Percentiles rank a stretch among this genome's conserved stretches.
phyloP scores from a whole-genome alignment of 2,888 invertebrate genomes.

The Litoditis marina region DNA sequence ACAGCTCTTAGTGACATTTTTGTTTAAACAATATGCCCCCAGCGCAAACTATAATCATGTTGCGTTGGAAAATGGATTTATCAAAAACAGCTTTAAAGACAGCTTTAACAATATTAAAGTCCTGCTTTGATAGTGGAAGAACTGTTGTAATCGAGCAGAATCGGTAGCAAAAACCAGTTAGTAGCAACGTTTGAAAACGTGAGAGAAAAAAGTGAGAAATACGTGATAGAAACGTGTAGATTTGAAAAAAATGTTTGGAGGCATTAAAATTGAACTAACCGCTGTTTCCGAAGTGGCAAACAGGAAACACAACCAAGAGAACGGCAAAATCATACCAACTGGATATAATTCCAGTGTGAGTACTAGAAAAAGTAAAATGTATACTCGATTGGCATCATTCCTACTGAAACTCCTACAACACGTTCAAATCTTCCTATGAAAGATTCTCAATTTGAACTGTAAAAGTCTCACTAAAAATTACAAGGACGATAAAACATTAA shows the following conservation, averaged over 20 bases:
- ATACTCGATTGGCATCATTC: neutral
- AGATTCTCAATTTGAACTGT: too few species aligned
- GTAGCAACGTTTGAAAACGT: neutral
- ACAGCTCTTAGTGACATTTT: neutral
- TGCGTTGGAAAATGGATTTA: too few species aligned
- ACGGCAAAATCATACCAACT: constrained; percentile 61
- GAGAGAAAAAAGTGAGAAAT: neutral
- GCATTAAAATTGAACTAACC: constrained; percentile 23
- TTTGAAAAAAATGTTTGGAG: neutral
- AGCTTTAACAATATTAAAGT: too few species aligned
- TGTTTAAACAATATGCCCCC: constrained; percentile 2
- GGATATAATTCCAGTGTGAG: constrained; percentile 62
- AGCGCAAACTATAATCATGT: neutral
- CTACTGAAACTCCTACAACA: neutral
- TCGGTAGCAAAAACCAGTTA: neutral
- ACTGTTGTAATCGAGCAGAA: neutral
- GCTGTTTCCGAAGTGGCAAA: constrained; percentile 59
- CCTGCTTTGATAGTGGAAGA: too few species aligned
- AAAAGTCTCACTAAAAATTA: too few species aligned
- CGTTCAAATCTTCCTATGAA: neutral
- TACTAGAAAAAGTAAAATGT: constrained; percentile 54
- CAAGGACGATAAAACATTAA: too few species aligned
- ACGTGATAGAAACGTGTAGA: too few species aligned
- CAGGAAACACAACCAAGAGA: constrained; percentile 58
- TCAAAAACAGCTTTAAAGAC: too few species aligned